Base-by-base conservation (phyloP, 2,113 vertebrate species). In the Rhinopomastus cyanomelas region DNA sequence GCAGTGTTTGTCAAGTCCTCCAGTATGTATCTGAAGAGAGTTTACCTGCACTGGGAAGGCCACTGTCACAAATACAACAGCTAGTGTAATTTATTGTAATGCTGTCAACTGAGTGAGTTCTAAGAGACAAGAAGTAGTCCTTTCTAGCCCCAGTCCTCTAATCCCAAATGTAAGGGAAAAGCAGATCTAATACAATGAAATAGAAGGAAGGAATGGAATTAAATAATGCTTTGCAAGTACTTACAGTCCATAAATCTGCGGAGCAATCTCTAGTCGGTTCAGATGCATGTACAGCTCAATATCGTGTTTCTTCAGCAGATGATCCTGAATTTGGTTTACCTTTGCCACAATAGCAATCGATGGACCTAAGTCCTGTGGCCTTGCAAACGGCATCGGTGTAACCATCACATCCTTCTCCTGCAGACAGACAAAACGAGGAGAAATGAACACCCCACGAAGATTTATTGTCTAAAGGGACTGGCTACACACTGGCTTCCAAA, bases 171-270 rank as follows among this genome's bases (percentile, higher is more conserved):
- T 68, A 90, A 66, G 25, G 14, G 5, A 22, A 64, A 79, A 68
- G 46, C 29, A 0, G 19, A 61, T 27, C 11, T 60, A 81, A 68
- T 48, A 61, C 3, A 72, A 36, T 27, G 32, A 80, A 88, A 61
- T 21, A 85, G 81, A 79, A 56, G 9, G 39, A 42, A 42, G 18
- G 14, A 81, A 61, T 6, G 30, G 80, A 77, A 86, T 85, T 37
- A 84, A 89, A 71, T 25, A 84, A 76, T 21, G 42, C 12, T 76
- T 76, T 67, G 30, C n/a, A 60, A 81, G 84, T 65, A 99, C 99
- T 98, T 97, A 99, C 99, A 99, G 97, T 89, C 99, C 99, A 29
- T 99, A 99, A 95, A 99, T 99, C 89, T 99, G 99, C 7, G 99
- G 99, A 52, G 99, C 99, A 34, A 99, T 99, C 97, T 99, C 99